Percentiles rank a stretch among this genome's conserved stretches.
Evolutionary conservation across 2,888 invertebrate species (phyloP).

Genomic region (Dryocosmus kuriphilus): DNA sequence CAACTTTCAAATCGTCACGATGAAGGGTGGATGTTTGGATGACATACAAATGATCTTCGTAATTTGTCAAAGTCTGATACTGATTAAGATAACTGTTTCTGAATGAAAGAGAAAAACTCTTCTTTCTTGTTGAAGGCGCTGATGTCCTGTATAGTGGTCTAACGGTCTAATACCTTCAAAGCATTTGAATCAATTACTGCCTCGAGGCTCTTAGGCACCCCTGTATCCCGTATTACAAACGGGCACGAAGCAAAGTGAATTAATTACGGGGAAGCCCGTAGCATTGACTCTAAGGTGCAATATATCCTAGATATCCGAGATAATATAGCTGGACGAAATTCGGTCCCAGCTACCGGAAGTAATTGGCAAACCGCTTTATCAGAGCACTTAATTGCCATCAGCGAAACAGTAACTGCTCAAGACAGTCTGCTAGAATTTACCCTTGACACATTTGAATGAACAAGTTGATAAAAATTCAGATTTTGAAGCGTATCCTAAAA

Average conservation of each 20-base stretch:
- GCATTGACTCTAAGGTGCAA: conserved; percentile 42
- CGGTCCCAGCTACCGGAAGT: conserved; percentile 45
- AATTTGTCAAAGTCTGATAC: background rate
- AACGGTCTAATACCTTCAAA: conserved; percentile 63
- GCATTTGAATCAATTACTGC: conserved; percentile 73
- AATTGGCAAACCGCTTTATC: conserved; percentile 45
- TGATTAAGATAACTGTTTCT: background rate
- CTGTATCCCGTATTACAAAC: conserved; percentile 65
- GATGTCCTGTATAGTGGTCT: conserved; percentile 47
- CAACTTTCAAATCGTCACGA: conserved; percentile 17
- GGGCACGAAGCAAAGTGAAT: conserved; percentile 69
- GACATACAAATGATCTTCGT: background rate
- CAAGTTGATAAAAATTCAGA: background rate
- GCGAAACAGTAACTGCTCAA: conserved; percentile 31
- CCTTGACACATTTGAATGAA: background rate
- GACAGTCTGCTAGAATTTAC: background rate
- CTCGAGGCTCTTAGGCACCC: conserved; percentile 64
- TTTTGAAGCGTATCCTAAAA: background rate
- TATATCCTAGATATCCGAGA: conserved; percentile 42
- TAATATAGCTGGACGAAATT: conserved; percentile 40
- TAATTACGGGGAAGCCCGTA: conserved; percentile 65
- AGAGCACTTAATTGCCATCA: background rate
- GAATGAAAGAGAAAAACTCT: background rate
- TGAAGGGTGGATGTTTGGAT: conserved; percentile 6
- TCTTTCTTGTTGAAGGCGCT: background rate